These are phyloP conservation scores for Heloderma charlesbogerti DNA, from an alignment of 2,113 vertebrate species.

Conservation along the genomic window DNA sequence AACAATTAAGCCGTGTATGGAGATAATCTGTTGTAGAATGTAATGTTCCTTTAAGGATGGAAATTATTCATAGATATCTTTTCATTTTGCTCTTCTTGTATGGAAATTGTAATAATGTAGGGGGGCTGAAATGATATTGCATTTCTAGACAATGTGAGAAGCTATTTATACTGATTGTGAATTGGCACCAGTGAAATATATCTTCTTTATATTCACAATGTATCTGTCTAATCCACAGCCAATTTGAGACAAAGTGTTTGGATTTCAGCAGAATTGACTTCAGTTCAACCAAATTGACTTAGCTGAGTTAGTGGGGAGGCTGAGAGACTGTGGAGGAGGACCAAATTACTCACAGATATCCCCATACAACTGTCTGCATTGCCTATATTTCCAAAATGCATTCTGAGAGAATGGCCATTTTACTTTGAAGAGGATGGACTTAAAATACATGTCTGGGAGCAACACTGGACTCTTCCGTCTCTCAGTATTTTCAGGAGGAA, in stretches of 20 bases:
- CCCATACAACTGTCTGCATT: constrained; percentile 11
- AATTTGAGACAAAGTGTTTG: constrained; percentile 19
- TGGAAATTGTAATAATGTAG: constrained; percentile 49
- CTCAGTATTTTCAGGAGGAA: background rate
- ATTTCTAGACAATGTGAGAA: constrained; percentile 64
- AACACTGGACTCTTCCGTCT: background rate
- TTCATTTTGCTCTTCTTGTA: constrained; percentile 64
- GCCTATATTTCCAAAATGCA: background rate
- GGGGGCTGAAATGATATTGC: constrained; percentile 59
- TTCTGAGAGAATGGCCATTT: constrained; percentile 12
- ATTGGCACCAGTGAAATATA: constrained; percentile 4
- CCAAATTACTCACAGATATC: constrained; percentile 9
- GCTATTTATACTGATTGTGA: constrained; percentile 66
- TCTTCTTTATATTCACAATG: constrained; percentile 4
- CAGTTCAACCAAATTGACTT: constrained; percentile 7
- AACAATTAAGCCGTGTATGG: constrained; percentile 57
- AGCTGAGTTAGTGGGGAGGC: constrained; percentile 16
- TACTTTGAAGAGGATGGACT: background rate
- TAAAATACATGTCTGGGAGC: background rate
- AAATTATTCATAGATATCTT: constrained; percentile 61
- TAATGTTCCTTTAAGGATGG: constrained; percentile 39
- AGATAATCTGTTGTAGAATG: constrained; percentile 52
- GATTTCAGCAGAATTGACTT: constrained; percentile 3
- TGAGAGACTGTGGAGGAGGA: background rate
- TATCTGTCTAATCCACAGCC: constrained; percentile 1